phyloP scores from a whole-genome alignment of 2,797 vertebrate species.

The Esox masquinongy region DNA sequence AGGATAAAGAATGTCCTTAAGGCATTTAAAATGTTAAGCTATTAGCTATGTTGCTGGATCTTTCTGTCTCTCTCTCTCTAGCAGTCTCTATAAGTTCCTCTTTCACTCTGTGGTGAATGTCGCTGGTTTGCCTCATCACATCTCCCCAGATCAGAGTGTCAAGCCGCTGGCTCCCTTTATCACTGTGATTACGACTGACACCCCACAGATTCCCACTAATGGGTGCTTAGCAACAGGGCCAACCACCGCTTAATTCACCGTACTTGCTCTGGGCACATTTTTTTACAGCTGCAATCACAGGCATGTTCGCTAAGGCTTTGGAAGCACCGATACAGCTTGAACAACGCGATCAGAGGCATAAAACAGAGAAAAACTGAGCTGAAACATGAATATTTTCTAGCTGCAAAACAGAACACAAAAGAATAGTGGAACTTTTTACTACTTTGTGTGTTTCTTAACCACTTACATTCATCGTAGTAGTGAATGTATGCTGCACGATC shows the following conservation, averaged over 20 bases:
- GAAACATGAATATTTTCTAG: not conserved
- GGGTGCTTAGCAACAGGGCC: not conserved
- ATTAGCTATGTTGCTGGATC: not conserved
- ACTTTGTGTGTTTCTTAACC: not conserved
- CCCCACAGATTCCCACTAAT: not conserved
- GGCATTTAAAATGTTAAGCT: not conserved
- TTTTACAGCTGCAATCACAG: not conserved
- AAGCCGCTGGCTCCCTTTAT: conserved; percentile 19
- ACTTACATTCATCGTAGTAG: not conserved
- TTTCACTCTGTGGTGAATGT: not conserved
- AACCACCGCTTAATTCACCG: not conserved
- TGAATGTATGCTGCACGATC: not conserved
- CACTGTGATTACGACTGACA: not conserved
- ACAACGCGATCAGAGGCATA: not conserved
- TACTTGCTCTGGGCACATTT: not conserved
- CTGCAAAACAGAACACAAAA: no score
- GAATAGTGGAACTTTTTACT: no score
- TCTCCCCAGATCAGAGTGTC: not conserved
- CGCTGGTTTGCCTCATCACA: no score
- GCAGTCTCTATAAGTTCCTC: not conserved
- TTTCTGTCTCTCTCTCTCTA: no score
- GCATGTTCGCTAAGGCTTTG: not conserved
- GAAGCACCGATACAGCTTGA: not conserved
- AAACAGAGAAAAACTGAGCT: not conserved
- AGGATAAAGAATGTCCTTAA: no score